Conservation (phyloP, 2,888 invertebrate genomes). For the Oasisia sp. region DNA sequence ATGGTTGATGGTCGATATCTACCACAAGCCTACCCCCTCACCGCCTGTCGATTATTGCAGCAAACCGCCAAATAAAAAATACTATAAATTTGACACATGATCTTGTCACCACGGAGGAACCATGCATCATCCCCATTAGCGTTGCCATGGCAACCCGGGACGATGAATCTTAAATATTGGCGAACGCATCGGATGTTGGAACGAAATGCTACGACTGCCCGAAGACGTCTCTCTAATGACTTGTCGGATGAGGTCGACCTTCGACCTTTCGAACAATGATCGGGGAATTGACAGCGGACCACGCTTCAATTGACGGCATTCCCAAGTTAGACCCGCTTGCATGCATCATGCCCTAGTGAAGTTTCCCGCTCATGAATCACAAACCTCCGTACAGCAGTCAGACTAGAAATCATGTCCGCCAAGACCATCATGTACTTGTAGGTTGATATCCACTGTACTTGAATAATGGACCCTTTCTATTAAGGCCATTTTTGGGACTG, state of each 20-base stretch:
- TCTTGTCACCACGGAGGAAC: neutral
- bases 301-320: neutral
- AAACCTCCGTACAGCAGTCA: neutral
- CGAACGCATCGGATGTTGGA: neutral
- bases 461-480: neutral
- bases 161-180: slow-evolving; percentile 6
- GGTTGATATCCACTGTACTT: neutral
- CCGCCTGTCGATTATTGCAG: neutral
- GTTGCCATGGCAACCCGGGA: neutral
- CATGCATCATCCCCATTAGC: neutral
- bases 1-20: neutral
- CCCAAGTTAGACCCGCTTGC: neutral
- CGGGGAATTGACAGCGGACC: neutral
- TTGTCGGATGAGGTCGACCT: neutral
- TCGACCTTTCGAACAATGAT: neutral
- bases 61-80: neutral
- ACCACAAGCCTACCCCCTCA: neutral
- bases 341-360: neutral
- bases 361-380: neutral
- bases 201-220: neutral
- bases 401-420: neutral
- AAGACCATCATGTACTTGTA: neutral
- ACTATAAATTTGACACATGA: slow-evolving; percentile 6
- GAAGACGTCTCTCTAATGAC: slow-evolving; percentile 10
- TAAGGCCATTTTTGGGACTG: no score